These are phyloP conservation scores for Agrotis clavis DNA, from an alignment of 2,888 invertebrate species.

Conservation along the genomic window DNA sequence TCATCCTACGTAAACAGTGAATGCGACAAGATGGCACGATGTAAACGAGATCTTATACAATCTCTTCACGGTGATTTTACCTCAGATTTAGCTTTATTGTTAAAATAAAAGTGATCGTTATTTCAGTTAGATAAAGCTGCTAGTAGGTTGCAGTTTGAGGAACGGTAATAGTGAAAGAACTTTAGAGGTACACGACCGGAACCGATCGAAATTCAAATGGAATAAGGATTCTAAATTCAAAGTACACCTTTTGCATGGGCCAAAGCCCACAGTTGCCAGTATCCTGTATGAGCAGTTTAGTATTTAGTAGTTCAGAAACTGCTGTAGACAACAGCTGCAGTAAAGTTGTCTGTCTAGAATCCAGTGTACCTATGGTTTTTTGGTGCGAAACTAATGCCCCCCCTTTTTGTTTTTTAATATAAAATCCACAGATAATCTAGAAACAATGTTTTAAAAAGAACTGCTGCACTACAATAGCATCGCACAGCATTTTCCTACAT, in stretches of 20 bases:
- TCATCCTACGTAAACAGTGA: constrained; percentile 6
- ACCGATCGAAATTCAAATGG: constrained; percentile 36
- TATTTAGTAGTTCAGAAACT: background rate
- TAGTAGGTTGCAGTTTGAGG: background rate
- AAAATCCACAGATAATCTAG: background rate
- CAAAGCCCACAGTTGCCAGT: constrained; percentile 29
- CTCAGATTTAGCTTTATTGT: background rate
- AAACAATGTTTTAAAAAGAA: background rate
- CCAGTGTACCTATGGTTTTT: background rate
- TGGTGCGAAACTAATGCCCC: background rate
- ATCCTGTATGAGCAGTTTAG: constrained; percentile 15
- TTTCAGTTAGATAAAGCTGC: background rate
- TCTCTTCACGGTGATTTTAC: background rate
- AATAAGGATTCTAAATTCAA: constrained; percentile 31
- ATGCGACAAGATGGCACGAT: constrained; percentile 34
- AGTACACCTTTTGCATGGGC: constrained; percentile 20
- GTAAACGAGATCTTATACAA: background rate
- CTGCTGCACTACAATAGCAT: background rate
- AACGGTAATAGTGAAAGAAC: background rate
- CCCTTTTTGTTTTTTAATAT: background rate
- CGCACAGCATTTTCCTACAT: background rate
- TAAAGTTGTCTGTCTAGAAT: constrained; percentile 6
- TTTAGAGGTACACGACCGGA: background rate
- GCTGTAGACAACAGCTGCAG: too few species aligned
- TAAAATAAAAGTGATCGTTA: background rate